These are phyloP conservation scores for Turnix velox DNA, from an alignment of 2,113 vertebrate genomes.

Conservation along the genomic window DNA sequence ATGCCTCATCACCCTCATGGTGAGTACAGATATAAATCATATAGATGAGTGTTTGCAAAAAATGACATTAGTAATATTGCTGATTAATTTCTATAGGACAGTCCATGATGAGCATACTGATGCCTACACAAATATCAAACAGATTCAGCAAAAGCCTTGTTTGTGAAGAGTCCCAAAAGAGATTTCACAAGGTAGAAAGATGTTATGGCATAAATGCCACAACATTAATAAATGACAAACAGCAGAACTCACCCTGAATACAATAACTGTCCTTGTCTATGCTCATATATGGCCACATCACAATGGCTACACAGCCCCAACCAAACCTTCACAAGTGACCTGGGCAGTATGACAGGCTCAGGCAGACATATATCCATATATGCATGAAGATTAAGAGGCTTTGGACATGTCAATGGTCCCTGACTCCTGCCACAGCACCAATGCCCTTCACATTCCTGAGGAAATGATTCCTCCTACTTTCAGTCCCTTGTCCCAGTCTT, in stretches of 20 bases:
- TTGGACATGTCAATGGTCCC: background rate
- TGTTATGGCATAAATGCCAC: background rate
- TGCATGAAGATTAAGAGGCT: background rate
- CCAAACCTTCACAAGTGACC: background rate
- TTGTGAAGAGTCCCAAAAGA: background rate
- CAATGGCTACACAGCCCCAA: background rate
- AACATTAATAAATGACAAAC: background rate
- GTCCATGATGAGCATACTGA: background rate
- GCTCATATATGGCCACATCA: background rate
- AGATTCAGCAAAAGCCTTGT: background rate
- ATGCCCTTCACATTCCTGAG: background rate
- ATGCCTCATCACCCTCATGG: too few relatives aligned
- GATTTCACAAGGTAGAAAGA: background rate
- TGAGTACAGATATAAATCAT: too few relatives aligned
- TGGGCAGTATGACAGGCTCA: background rate
- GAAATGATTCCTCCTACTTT: background rate
- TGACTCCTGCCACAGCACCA: background rate
- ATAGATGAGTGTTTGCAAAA: slow-evolving; percentile 4
- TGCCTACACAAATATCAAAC: background rate
- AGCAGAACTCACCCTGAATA: background rate
- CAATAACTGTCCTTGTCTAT: background rate
- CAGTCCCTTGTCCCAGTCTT: background rate
- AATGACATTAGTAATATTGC: background rate
- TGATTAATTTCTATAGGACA: slow-evolving; percentile 17
- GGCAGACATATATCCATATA: background rate